These are phyloP conservation scores for Elysia chlorotica DNA, from an alignment of 1,140 invertebrate genomes.

Conservation along the genomic window DNA sequence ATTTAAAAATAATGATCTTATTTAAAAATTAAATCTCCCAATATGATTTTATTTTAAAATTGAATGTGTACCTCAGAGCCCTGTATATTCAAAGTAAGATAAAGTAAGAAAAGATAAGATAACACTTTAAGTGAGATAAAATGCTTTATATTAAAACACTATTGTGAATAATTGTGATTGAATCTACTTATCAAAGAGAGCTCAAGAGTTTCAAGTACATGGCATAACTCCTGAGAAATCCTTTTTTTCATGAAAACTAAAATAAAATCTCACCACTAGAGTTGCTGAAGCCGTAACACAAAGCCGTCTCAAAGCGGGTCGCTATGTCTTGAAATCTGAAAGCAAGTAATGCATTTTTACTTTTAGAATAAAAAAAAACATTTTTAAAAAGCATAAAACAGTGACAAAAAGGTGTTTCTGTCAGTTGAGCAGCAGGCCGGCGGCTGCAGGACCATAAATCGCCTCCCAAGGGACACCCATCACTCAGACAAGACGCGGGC, in stretches of 20 bases:
- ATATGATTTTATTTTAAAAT: no score
- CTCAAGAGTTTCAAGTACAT: not conserved
- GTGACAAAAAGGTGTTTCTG: not conserved
- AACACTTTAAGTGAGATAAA: not conserved
- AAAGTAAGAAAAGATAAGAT: not conserved
- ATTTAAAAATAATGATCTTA: no score
- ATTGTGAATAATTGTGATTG: no score
- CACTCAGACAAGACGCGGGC: no score
- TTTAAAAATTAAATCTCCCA: no score
- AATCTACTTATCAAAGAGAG: not conserved
- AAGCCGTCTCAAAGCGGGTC: conserved; percentile 69
- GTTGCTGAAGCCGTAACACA: conserved; percentile 60
- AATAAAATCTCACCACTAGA: conserved; percentile 29
- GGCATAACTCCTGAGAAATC: not conserved
- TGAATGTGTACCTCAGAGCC: no score
- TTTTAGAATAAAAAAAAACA: no score
- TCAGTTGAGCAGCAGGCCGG: no score
- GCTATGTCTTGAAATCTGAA: conserved; percentile 86
- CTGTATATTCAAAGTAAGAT: no score
- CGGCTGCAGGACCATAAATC: no score
- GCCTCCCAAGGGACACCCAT: no score
- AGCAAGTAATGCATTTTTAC: no score
- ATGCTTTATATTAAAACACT: not conserved
- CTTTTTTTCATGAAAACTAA: not conserved
- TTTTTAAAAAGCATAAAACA: conserved; percentile 22